Base-by-base conservation (phyloP, 1,140 invertebrate species). In the Drosophila littoralis region DNA sequence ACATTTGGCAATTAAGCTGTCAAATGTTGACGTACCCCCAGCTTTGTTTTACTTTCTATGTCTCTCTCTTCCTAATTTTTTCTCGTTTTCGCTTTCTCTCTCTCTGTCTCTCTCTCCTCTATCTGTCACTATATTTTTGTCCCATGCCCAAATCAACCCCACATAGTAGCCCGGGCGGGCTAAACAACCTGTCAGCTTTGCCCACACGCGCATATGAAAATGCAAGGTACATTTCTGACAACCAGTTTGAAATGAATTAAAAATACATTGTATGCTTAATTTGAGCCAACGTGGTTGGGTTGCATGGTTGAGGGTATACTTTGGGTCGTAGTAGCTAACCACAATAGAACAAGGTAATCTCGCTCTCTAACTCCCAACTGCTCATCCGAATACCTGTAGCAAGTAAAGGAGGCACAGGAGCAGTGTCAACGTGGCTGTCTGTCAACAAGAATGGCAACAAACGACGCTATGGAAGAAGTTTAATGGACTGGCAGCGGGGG, bases 201-300 rank as follows among this genome's bases (percentile, higher is more conserved):
- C 33, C 17, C 59, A 70, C 72, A 64, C 52, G 12, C 43, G 43
- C 32, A 52, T 55, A 51, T 33, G n/a, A 63, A 61, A 60, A 58
- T 48, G 58, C 45, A 75, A 43, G 46, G 57, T 50, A 65, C 51
- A 50, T 35, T 52, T 67, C 43, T 69, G 38, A 70, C 45, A 64
- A 28, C 38, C 46, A 60, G 65, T 43, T 57, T 59, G 54, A 67
- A 78, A 72, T 82, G 57, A 71, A 69, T 82, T 77, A 77, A 84
- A 85, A 90, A 77, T 66, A 80, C 66, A 90, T 75, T 80, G 74
- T 79, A 82, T 63, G 68, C 85, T 65, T 79, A 69, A 79, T 73
- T 75, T 66, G 42, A 46, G 57, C 32, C 50, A 32, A 8, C 17
- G 15, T 42, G 45, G 57, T 28, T 46, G 54, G 35, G 17, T 4